These are phyloP conservation scores for Thysanoteuthis rhombus DNA, from an alignment of 2,888 invertebrate species.

Conservation along the genomic window DNA sequence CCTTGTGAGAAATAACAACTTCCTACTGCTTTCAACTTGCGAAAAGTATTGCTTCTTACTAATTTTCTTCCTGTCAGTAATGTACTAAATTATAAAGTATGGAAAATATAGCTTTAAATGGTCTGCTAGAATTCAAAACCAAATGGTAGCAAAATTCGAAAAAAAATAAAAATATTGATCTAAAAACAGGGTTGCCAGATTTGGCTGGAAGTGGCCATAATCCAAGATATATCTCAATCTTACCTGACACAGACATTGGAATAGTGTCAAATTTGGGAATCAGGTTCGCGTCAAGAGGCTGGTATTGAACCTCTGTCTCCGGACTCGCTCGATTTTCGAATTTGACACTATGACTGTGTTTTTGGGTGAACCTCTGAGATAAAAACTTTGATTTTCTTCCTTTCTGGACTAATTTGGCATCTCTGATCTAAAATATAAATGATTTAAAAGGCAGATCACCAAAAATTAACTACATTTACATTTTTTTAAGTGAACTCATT, in stretches of 20 bases:
- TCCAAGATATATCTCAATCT: no score
- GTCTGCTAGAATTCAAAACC: constrained; percentile 12
- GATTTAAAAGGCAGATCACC: not conserved
- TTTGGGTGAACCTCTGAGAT: no score
- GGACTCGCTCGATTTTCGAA: no score
- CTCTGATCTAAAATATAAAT: not conserved
- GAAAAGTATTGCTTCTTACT: not conserved
- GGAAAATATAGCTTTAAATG: not conserved
- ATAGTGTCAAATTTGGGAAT: no score
- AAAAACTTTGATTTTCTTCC: no score
- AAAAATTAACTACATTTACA: not conserved
- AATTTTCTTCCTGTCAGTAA: not conserved
- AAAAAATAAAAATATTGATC: not conserved
- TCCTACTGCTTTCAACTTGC: not conserved
- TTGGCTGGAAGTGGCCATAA: no score
- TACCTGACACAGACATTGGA: no score
- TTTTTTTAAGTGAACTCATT: not conserved
- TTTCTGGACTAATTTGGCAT: no score
- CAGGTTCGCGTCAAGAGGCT: no score
- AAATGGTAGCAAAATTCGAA: not conserved
- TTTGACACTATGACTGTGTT: no score
- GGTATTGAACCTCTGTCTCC: no score
- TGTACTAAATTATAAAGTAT: not conserved
- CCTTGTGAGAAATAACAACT: constrained; percentile 32
- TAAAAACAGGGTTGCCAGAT: no score